These are phyloP conservation scores for Aspiorhynchus laticeps DNA, from an alignment of 2,113 vertebrate genomes.

Conservation along the genomic window DNA sequence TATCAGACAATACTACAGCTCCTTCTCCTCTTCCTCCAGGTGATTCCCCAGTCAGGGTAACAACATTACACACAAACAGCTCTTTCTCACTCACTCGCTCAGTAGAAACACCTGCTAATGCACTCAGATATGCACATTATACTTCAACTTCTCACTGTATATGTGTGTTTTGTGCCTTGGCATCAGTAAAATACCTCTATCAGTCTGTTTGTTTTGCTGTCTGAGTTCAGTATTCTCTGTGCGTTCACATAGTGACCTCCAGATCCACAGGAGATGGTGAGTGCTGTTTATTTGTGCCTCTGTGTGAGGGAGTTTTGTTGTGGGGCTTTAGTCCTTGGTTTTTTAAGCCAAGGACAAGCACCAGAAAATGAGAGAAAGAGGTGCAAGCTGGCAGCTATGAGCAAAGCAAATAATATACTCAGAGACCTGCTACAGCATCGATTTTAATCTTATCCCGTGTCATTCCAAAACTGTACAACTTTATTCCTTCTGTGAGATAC, in stretches of 20 bases:
- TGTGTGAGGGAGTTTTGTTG: slow-evolving; percentile 67
- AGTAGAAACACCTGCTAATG: neutral
- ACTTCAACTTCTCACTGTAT: neutral
- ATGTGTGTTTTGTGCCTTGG: neutral
- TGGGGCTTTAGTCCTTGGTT: slow-evolving; percentile 60
- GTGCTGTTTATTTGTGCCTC: slow-evolving; percentile 33
- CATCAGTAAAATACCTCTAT: slow-evolving; percentile 4
- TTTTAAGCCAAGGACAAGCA: slow-evolving; percentile 69
- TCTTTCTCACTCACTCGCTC: neutral
- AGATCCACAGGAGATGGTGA: slow-evolving; percentile 58
- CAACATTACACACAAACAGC: neutral
- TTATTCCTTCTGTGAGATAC: neutral
- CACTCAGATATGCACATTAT: neutral
- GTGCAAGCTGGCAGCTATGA: slow-evolving; percentile 52
- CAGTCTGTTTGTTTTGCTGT: neutral
- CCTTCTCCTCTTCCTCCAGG: neutral
- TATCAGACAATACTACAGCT: neutral
- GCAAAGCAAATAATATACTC: slow-evolving; percentile 56
- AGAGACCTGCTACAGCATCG: neutral
- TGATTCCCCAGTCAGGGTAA: neutral
- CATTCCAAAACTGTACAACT: too few species aligned
- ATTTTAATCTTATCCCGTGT: neutral
- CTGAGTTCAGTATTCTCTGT: slow-evolving; percentile 41
- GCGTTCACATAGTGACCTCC: slow-evolving; percentile 60
- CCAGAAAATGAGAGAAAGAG: slow-evolving; percentile 62